Evolutionary conservation across 2,888 invertebrate species (phyloP).

Genomic region (Tethea ocularis): DNA sequence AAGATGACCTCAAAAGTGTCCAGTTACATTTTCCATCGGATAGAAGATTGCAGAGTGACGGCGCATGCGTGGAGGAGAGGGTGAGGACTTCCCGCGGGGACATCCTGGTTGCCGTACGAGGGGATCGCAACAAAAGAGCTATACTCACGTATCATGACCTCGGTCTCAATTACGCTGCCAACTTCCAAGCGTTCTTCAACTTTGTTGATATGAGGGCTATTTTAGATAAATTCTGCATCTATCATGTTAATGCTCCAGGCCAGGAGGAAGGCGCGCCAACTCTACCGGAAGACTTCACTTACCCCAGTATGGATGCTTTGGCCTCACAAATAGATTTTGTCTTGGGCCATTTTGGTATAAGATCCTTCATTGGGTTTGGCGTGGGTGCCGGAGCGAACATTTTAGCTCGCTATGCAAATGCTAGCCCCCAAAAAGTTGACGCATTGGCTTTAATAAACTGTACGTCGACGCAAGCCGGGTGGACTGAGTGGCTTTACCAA

Average conservation of each 20-base stretch:
- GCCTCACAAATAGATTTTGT: conserved; percentile 96
- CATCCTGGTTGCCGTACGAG: conserved; percentile 96
- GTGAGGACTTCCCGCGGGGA: conserved; percentile 96
- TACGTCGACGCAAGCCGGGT: conserved; percentile 96
- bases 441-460: conserved; percentile 97
- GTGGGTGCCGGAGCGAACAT: conserved; percentile 99
- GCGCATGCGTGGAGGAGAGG: conserved; percentile 86
- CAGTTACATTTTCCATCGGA: conserved; percentile 94
- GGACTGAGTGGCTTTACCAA: conserved; percentile 99
- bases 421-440: conserved; percentile 93
- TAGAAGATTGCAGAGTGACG: conserved; percentile 81
- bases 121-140: conserved; percentile 95
- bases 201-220: conserved; percentile 95
- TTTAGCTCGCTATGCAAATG: conserved; percentile 94
- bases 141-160: conserved; percentile 99
- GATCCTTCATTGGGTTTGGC: conserved; percentile 97
- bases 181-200: conserved; percentile 97
- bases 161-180: conserved; percentile 97
- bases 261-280: conserved; percentile 98
- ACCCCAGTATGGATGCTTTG: conserved; percentile 98
- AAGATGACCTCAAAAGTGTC: conserved; percentile 96
- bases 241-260: conserved; percentile 99
- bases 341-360: conserved; percentile 94
- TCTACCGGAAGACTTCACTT: conserved; percentile 93
- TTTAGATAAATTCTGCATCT: conserved; percentile 97